These are phyloP conservation scores for Acrossocheilus fasciatus DNA, from an alignment of 2,797 vertebrate genomes.

Conservation along the genomic window DNA sequence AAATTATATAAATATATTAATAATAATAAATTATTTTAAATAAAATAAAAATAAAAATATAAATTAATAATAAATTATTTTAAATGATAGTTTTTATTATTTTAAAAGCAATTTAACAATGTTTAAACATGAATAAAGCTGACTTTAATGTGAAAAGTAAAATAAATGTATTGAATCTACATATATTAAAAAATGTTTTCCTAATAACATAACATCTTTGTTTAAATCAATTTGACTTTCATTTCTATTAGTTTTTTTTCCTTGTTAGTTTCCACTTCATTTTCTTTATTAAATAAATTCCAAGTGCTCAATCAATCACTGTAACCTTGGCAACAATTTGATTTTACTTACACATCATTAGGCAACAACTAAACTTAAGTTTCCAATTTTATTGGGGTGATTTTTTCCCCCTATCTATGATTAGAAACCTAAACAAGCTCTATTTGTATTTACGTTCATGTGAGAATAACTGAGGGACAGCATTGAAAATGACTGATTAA, in stretches of 20 bases:
- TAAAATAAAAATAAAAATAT: background rate
- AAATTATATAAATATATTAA: background rate
- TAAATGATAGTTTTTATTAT: background rate
- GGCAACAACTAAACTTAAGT: background rate
- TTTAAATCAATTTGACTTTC: background rate
- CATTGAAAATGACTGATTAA: slow-evolving; percentile 12
- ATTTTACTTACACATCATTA: background rate
- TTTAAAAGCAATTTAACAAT: background rate
- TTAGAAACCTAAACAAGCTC: background rate
- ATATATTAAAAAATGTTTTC: background rate
- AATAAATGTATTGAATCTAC: background rate
- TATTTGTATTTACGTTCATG: background rate
- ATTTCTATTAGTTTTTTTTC: background rate
- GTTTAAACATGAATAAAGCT: background rate
- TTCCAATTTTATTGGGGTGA: background rate
- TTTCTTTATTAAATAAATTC: background rate
- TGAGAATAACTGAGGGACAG: background rate
- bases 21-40: background rate
- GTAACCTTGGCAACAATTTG: background rate
- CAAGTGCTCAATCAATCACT: background rate
- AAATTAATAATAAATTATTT: background rate
- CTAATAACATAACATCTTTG: background rate
- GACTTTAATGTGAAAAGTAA: background rate
- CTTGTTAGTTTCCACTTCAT: background rate
- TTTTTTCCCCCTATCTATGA: background rate